Conservation (phyloP, 2,113 vertebrate genomes). For the Laticauda colubrina region DNA sequence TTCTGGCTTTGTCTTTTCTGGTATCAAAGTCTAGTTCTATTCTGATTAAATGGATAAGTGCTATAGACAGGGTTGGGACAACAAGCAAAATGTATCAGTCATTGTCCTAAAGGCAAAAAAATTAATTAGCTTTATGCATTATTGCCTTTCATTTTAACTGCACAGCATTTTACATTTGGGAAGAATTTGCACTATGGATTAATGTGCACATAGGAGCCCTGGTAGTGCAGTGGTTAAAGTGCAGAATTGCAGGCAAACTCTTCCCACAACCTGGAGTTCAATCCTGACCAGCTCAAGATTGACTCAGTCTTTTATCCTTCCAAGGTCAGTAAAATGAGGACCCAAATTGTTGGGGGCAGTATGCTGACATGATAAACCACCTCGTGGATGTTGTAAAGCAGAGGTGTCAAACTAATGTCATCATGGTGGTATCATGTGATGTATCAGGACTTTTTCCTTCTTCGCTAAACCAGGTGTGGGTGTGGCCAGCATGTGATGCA, state of each 20-base stretch:
- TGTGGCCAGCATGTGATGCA: too few species aligned
- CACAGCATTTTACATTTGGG: slow-evolving; percentile 53
- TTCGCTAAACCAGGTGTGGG: too few species aligned
- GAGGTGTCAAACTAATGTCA: too few species aligned
- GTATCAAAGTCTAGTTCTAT: not conserved
- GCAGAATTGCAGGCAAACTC: not conserved
- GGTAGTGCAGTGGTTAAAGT: not conserved
- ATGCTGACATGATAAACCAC: too few species aligned
- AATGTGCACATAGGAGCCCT: slow-evolving; percentile 43
- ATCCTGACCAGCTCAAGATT: too few species aligned
- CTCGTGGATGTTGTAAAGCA: too few species aligned
- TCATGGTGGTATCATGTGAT: too few species aligned
- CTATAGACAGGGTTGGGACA: not conserved
- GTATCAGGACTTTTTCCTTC: too few species aligned
- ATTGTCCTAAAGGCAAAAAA: not conserved
- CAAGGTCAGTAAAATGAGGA: too few species aligned
- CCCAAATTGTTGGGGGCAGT: too few species aligned
- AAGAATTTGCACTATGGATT: slow-evolving; percentile 35
- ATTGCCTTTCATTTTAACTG: slow-evolving; percentile 54
- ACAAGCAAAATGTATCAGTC: not conserved
- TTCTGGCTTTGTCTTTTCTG: not conserved
- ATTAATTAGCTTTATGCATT: not conserved
- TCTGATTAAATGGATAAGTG: not conserved
- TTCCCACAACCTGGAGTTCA: too few species aligned
- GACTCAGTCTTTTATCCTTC: too few species aligned